Conservation (phyloP, 2,888 invertebrate species). For the Selenia dentaria region DNA sequence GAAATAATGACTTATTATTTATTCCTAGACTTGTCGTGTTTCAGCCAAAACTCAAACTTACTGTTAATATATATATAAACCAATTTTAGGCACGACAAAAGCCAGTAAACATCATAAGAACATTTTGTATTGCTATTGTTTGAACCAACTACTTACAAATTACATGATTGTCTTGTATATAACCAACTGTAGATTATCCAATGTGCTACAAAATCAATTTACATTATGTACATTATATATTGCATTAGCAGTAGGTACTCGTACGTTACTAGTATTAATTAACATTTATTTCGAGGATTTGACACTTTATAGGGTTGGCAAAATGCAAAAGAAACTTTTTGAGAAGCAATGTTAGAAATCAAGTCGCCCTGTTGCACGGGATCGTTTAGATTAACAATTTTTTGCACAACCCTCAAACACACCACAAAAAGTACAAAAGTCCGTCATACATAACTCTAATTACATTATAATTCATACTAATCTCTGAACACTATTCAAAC, state of each 20-base stretch:
- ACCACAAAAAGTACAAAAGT: conserved; percentile 81
- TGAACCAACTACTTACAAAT: conserved; percentile 24
- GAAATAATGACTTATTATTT: too few relatives aligned
- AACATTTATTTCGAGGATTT: conserved; percentile 44
- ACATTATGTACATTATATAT: conserved; percentile 28
- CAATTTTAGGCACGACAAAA: conserved; percentile 30
- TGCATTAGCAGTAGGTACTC: conserved; percentile 27
- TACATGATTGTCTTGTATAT: conserved; percentile 5
- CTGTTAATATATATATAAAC: conserved; percentile 9
- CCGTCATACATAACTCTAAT: conserved; percentile 60
- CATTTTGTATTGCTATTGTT: conserved; percentile 26
- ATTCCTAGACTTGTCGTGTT: too few relatives aligned
- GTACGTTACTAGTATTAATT: conserved; percentile 39
- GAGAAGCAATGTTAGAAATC: conserved; percentile 9
- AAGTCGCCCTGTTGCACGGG: conserved; percentile 22
- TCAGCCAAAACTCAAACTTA: not conserved
- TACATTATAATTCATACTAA: conserved; percentile 51
- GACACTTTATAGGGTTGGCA: conserved; percentile 66
- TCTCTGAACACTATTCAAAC: conserved; percentile 74
- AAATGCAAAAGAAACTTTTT: conserved; percentile 22
- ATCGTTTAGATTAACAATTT: conserved; percentile 37
- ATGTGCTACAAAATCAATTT: conserved; percentile 24
- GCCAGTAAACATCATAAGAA: conserved; percentile 29
- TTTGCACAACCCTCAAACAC: conserved; percentile 69
- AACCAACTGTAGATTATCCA: conserved; percentile 15